Conservation (phyloP, 2,113 vertebrate genomes). For the Puma concolor region DNA sequence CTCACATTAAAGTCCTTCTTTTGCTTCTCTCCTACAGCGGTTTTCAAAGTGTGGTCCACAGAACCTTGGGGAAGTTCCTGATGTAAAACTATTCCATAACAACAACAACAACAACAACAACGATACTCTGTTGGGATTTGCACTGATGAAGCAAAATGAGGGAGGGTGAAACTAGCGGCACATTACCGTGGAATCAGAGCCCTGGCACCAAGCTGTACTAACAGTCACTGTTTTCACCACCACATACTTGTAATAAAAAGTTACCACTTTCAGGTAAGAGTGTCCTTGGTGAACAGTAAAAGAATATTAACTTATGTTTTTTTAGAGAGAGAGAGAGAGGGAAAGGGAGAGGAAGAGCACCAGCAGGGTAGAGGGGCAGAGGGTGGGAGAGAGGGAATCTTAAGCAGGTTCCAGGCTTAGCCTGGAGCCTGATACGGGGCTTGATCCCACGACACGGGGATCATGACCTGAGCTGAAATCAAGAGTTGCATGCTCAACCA, state of each 20-base stretch:
- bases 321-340: too few relatives aligned
- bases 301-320: neutral
- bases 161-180: neutral
- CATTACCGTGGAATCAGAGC: neutral
- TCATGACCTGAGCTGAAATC: too few relatives aligned
- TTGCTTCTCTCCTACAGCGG: neutral
- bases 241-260: neutral
- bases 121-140: neutral
- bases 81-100: neutral
- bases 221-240: neutral
- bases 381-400: too few relatives aligned
- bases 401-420: too few relatives aligned
- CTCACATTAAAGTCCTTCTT: neutral
- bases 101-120: neutral
- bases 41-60: neutral
- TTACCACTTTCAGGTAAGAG: neutral
- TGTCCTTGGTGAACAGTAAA: neutral
- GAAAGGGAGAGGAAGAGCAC: too few relatives aligned
- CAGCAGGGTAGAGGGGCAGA: too few relatives aligned
- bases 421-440: too few relatives aligned
- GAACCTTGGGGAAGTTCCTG: neutral
- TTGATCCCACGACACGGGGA: too few relatives aligned
- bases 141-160: neutral
- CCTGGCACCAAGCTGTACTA: neutral
- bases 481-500: too few relatives aligned